Conservation (phyloP, 2,888 invertebrate species). For the Cosmorhoe ocellata region DNA sequence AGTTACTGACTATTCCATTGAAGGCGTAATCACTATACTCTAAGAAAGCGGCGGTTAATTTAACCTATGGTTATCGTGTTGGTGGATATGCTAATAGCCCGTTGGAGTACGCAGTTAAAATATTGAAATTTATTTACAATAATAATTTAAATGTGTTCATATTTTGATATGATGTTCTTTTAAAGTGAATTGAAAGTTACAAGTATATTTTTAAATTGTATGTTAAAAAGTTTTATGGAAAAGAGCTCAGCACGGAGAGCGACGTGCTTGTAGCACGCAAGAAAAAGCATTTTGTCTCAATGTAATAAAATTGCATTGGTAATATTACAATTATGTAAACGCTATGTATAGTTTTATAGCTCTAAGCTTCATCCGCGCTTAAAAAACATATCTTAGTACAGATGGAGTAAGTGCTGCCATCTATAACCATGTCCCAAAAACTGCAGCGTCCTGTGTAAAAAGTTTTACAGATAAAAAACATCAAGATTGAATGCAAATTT, state of each 20-base stretch:
- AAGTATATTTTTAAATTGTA: slow-evolving; percentile 10
- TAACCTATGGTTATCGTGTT: no score
- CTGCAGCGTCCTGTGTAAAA: no score
- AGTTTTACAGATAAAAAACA: no score
- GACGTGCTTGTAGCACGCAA: not conserved
- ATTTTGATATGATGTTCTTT: slow-evolving; percentile 47
- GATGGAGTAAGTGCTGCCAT: no score
- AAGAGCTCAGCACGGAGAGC: slow-evolving; percentile 24
- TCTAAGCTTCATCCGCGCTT: no score
- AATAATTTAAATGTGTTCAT: slow-evolving; percentile 51
- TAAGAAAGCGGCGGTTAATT: no score
- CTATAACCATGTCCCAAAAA: no score
- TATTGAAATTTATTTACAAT: slow-evolving; percentile 18
- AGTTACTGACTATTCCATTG: no score
- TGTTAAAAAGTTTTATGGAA: slow-evolving; percentile 3
- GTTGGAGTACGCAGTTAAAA: slow-evolving; percentile 2
- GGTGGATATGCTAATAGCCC: not conserved
- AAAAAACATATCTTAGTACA: no score
- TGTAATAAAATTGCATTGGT: slow-evolving; percentile 10
- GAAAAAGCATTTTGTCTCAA: slow-evolving; percentile 3
- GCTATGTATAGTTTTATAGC: no score
- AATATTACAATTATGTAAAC: slow-evolving; percentile 7
- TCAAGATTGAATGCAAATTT: no score
- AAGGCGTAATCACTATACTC: no score
- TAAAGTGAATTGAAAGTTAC: slow-evolving; percentile 1